Percentiles rank a stretch among this genome's conserved stretches.
Conservation (phyloP, 37 sponge, comb jelly and placozoan genomes). For the Bolinopsis microptera region DNA sequence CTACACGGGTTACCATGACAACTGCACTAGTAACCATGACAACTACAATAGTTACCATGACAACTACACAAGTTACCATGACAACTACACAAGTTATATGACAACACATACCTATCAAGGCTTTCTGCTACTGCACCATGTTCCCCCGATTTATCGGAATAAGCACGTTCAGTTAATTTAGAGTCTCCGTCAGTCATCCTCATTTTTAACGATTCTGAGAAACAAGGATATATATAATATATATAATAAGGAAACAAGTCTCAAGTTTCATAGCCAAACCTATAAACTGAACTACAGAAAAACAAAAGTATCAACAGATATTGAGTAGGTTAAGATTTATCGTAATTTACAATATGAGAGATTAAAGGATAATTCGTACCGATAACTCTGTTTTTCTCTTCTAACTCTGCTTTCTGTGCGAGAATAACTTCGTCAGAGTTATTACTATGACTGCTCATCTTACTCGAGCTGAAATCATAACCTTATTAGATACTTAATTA, state of each 20-base stretch:
- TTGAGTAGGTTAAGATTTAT: too few species aligned
- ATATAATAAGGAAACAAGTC: neutral
- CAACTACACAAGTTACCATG: neutral
- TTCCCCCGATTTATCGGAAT: slow-evolving; percentile 38
- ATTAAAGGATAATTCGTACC: too few species aligned
- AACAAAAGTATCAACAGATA: too few species aligned
- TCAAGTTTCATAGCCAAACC: neutral
- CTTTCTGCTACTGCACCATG: slow-evolving; percentile 43
- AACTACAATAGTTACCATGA: neutral
- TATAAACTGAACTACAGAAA: neutral
- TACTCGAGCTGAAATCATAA: neutral
- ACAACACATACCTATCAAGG: slow-evolving; percentile 27
- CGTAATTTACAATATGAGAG: too few species aligned
- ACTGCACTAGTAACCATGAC: neutral
- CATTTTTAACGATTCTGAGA: slow-evolving; percentile 25
- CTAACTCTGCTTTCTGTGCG: slow-evolving; percentile 46
- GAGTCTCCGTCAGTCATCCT: neutral
- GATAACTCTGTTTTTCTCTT: slow-evolving; percentile 21
- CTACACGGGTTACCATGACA: neutral
- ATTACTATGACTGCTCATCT: neutral
- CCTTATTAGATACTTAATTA: too few species aligned
- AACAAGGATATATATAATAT: neutral
- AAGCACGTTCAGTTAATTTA: neutral
- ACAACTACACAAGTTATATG: neutral
- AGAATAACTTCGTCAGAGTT: slow-evolving; percentile 39